Conservation (phyloP, 2,113 vertebrate genomes). For the Sinocyclocheilus grahami region DNA sequence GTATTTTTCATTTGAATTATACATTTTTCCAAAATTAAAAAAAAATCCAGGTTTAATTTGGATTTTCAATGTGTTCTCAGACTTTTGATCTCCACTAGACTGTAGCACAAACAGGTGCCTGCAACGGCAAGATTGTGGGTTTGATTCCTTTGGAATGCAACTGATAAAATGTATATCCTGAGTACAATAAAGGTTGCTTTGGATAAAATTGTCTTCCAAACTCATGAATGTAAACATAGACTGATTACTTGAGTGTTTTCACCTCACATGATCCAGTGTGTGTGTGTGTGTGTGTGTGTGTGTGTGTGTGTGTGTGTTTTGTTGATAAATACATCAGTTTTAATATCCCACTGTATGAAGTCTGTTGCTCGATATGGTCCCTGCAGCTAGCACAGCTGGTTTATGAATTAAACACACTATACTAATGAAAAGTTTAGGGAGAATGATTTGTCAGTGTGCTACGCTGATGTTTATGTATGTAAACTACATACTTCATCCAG, state of each 20-base stretch:
- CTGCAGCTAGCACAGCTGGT: neutral
- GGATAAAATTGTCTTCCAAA: neutral
- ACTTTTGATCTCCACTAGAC: too few species aligned
- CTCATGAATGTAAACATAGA: neutral
- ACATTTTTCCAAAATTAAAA: neutral
- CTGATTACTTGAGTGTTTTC: neutral
- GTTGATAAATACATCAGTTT: neutral
- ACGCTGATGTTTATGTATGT: conserved; percentile 1
- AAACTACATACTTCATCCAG: neutral
- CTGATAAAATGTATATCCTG: neutral
- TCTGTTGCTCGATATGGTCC: neutral
- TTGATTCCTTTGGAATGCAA: neutral
- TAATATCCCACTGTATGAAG: neutral
- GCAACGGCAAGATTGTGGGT: neutral
- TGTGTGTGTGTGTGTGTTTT: conserved; percentile 30
- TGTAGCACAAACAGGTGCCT: neutral
- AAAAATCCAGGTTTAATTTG: neutral
- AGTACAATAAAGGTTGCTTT: neutral
- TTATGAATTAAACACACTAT: conserved; percentile 4
- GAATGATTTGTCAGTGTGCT: conserved; percentile 1
- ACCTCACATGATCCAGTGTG: neutral
- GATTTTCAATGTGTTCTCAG: neutral
- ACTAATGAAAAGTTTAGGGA: neutral
- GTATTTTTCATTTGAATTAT: neutral
- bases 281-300: conserved; percentile 32